These are phyloP conservation scores for Cheilosia pagana DNA, from an alignment of 2,888 invertebrate species.

Conservation along the genomic window DNA sequence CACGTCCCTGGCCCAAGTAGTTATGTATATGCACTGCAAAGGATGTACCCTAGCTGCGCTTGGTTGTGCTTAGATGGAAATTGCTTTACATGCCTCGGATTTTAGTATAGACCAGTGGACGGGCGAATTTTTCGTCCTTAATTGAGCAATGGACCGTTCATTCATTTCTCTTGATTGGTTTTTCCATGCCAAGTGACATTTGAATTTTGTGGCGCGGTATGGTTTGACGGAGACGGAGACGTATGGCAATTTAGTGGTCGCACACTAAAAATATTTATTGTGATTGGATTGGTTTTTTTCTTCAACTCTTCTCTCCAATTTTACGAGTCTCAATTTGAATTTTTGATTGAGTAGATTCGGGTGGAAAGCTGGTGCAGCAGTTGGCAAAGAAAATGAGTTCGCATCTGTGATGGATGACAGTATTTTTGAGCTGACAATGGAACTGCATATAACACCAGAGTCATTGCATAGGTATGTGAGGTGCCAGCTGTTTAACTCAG, in stretches of 20 bases:
- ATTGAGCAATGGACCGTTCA: slow-evolving; percentile 73
- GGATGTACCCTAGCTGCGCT: slow-evolving; percentile 25
- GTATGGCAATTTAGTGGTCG: slow-evolving; percentile 24
- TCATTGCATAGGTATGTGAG: too few relatives aligned
- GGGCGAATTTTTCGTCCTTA: slow-evolving; percentile 55
- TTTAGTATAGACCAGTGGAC: not conserved
- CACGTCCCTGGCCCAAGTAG: slow-evolving; percentile 61
- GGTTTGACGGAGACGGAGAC: not conserved
- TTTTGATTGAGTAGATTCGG: slow-evolving; percentile 58
- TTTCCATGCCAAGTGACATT: slow-evolving; percentile 64
- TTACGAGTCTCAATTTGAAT: slow-evolving; percentile 57
- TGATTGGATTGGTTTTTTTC: slow-evolving; percentile 57
- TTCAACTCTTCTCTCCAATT: not conserved
- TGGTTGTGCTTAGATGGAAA: slow-evolving; percentile 37
- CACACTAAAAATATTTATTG: slow-evolving; percentile 59
- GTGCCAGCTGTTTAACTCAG: too few relatives aligned
- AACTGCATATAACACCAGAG: too few relatives aligned
- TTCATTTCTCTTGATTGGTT: slow-evolving; percentile 73
- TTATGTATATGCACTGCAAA: slow-evolving; percentile 24
- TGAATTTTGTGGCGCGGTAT: slow-evolving; percentile 15
- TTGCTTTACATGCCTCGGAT: slow-evolving; percentile 48
- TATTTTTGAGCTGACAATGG: too few relatives aligned
- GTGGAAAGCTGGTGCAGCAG: not conserved
- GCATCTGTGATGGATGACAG: not conserved
- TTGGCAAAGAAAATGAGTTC: not conserved